Base-by-base conservation (phyloP, 37 sponge, comb jelly and placozoan genomes). In the Axinella damicornis region DNA sequence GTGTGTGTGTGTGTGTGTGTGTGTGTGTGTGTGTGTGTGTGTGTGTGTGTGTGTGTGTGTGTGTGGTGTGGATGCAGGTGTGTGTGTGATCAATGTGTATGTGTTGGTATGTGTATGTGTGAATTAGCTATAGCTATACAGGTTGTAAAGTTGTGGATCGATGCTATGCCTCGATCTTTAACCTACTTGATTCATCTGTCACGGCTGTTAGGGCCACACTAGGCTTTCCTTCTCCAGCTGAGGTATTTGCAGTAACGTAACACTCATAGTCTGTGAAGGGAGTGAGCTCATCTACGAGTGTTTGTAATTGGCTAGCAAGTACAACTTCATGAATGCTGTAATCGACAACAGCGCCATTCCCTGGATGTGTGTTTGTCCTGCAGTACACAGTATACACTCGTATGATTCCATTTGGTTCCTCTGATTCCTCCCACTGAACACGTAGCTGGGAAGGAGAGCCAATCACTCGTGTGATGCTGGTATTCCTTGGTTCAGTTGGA, bases 401-500 rank as follows among this genome's bases (percentile, higher is more conserved):
- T 12, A 46, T 46, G 9, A 46, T 46, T 46, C 46, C 46, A 9
- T 46, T 46, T 46, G 46, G 46, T 46, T 46, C 46, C 9, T 46
- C 46, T 46, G 46, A 9, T 46, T 12, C 9, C 9, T 9, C 9
- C 46, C 46, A 46, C 46, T 46, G 46, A 46, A 46, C 9, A 46
- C 9, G 9, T 4, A 46, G 46, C 9, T 46, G 6, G 46, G 46
- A 12, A 12, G 46, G 46, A 46, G 46, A 46, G 46, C 46, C 46
- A 69, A 36, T 31, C 20, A 70, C 34, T 27, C 31, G 34, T 0
- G 53, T 15, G 0, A 28, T 39, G 4, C 35, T 58, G 21, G 69
- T 5, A 24, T 53, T 81, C 37, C 24, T 22, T n/a, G 82, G 82
- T 15, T 35, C 58, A 52, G 39, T 31, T 22, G 82, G 82, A 27